Evolutionary conservation across 2,113 vertebrate species (phyloP).

Genomic region (Ameiurus melas): DNA sequence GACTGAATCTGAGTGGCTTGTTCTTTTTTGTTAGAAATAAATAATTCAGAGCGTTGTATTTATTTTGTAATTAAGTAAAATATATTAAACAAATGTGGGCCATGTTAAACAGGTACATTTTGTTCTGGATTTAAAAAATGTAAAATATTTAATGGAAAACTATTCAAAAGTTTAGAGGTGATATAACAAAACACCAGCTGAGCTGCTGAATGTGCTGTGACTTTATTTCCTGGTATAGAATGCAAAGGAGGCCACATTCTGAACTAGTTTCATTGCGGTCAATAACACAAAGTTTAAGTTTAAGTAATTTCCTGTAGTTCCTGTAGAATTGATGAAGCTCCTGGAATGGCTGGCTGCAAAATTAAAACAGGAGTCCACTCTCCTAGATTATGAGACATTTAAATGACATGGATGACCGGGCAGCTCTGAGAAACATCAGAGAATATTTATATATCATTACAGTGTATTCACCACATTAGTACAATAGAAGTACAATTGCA

Average conservation of each 20-base stretch:
- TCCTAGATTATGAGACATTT: neutral
- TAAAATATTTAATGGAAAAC: neutral
- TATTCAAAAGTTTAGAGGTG: neutral
- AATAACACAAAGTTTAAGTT: neutral
- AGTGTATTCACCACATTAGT: neutral
- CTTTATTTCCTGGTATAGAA: neutral
- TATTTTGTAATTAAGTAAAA: neutral
- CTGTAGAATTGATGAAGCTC: neutral
- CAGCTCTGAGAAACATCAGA: neutral
- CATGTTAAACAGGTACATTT: neutral
- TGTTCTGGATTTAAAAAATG: too few relatives aligned
- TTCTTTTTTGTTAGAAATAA: neutral
- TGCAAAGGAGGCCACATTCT: neutral
- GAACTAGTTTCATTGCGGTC: neutral
- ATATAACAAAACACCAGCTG: neutral
- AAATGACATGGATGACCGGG: neutral
- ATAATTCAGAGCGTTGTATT: too few relatives aligned
- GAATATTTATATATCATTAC: neutral
- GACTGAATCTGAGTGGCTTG: neutral
- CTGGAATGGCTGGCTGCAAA: neutral
- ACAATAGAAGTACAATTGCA: neutral
- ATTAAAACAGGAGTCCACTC: neutral
- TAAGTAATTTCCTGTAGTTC: neutral
- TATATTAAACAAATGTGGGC: neutral
- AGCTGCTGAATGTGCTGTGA: neutral